Base-by-base conservation (phyloP, 2,797 vertebrate species). In the Parambassis ranga region DNA sequence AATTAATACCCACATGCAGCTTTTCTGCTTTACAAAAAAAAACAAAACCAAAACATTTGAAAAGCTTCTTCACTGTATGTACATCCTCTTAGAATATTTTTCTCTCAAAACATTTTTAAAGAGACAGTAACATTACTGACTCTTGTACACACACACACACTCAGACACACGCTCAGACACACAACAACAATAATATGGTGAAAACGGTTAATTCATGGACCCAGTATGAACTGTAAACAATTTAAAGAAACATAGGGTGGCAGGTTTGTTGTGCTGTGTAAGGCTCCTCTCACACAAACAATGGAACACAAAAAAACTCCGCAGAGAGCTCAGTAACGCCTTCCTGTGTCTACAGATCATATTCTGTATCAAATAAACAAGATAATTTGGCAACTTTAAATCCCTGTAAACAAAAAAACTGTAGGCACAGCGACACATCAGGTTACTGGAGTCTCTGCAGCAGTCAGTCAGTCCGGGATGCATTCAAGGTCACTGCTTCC, bases 1-100 rank as follows among this genome's bases (percentile, higher is more conserved):
- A 94, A 91, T 95, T 95, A 95, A 88, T 82, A 86, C 82, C 69
- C 80, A 93, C 95, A 96, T 96, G 95, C 94, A 94, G 92, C 91
- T 93, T 58, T 93, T 92, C 91, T 84, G 93, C 94, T 94, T 91
- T 91, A 87, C 71, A 90, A 87, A 81, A 73, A 52, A 71, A n/a
- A n/a, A n/a, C n/a, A n/a, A n/a, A n/a, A n/a, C n/a, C n/a, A n/a
- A n/a, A 79, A 62, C 70, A 65, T 80, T 75, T 84, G 71, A 85
- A 84, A 89, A 86, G 70, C 80, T 56, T 82, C 14, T 55, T 76
- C 74, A 48, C 84, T 81, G 39, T 87, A 80, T 90, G 55, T 87
- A 88, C 89, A 88, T 43, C 60, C 50, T 74, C 30, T 77, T 71
- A 77, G 37, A 83, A 65, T 57, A 60, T 27, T 69, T 66, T 58